These are phyloP conservation scores for Diarsia dahlii DNA, from an alignment of 2,888 invertebrate species.

Conservation along the genomic window DNA sequence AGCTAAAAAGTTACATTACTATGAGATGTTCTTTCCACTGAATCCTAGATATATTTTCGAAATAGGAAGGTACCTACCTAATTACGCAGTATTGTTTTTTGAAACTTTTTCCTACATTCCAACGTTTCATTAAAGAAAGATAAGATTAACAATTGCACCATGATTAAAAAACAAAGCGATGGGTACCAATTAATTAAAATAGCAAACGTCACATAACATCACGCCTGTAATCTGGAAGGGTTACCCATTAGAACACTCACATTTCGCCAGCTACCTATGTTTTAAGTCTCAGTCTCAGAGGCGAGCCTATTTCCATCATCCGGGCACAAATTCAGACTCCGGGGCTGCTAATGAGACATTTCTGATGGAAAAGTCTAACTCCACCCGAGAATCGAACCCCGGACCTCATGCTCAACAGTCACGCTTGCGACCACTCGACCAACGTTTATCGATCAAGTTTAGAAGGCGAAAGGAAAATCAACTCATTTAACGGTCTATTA, in stretches of 20 bases:
- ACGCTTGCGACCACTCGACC: too few relatives aligned
- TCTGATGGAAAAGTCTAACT: too few relatives aligned
- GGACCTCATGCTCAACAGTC: too few relatives aligned
- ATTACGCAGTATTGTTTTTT: neutral
- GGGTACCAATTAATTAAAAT: neutral
- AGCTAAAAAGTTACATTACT: neutral
- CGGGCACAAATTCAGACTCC: too few relatives aligned
- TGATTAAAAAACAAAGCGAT: neutral
- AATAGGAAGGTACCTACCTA: neutral
- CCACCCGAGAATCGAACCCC: too few relatives aligned
- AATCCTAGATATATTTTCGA: neutral
- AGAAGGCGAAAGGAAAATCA: neutral
- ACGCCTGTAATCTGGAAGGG: too few relatives aligned
- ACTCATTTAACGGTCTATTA: neutral
- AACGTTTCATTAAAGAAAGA: conserved; percentile 22
- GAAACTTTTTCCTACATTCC: neutral
- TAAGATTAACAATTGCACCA: conserved; percentile 14
- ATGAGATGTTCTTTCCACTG: neutral
- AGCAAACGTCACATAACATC: too few relatives aligned
- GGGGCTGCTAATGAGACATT: too few relatives aligned
- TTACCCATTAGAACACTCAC: too few relatives aligned
- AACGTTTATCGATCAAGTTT: neutral
- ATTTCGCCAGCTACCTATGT: too few relatives aligned
- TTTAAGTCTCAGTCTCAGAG: too few relatives aligned
- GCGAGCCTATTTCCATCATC: too few relatives aligned